These are phyloP conservation scores for Tiaroga cobitis DNA, from an alignment of 2,797 vertebrate species.

Conservation along the genomic window DNA sequence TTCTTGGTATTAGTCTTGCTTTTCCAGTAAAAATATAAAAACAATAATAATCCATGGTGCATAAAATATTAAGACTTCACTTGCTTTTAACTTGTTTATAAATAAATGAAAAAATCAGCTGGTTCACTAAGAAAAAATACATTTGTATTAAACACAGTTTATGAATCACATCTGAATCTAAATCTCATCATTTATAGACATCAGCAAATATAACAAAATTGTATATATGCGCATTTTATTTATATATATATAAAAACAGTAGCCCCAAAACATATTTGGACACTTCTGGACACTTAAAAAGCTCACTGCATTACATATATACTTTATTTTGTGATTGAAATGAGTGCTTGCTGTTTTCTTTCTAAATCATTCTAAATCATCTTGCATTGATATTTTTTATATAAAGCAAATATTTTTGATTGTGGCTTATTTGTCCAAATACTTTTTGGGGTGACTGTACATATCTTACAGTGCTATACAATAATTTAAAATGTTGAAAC, in stretches of 20 bases:
- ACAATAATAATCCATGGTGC: too few species aligned
- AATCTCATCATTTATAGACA: too few species aligned
- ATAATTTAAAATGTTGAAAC: background rate
- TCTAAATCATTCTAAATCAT: too few species aligned
- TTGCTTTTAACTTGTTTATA: too few species aligned
- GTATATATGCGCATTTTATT: too few species aligned
- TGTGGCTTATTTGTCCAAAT: background rate
- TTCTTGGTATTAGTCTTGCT: background rate
- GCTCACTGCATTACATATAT: background rate
- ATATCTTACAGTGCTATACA: background rate
- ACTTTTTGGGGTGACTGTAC: background rate
- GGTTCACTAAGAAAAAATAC: too few species aligned
- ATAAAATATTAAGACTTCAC: background rate
- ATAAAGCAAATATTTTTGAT: background rate
- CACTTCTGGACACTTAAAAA: background rate
- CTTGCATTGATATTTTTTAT: background rate
- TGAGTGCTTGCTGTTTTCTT: background rate
- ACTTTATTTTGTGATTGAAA: background rate
- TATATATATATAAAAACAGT: too few species aligned
- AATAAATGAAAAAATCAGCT: too few species aligned
- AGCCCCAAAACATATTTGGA: too few species aligned
- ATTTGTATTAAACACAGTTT: too few species aligned
- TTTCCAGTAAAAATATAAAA: background rate
- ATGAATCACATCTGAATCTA: too few species aligned
- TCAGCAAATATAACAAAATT: too few species aligned